These are phyloP conservation scores for Thalassoma bifasciatum DNA, from an alignment of 2,113 vertebrate species.

Conservation along the genomic window DNA sequence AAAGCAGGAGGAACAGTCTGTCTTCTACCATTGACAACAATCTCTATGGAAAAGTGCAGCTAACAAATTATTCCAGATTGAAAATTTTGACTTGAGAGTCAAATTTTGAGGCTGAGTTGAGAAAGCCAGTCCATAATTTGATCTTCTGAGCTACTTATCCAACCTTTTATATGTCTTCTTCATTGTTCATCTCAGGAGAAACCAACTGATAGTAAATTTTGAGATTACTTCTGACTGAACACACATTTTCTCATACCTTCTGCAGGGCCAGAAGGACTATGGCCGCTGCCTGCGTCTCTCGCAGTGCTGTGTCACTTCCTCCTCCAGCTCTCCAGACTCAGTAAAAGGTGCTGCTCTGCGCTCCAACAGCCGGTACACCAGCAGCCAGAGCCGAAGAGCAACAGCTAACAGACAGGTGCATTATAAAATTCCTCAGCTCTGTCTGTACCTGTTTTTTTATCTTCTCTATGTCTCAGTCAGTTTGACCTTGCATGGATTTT, in stretches of 20 bases:
- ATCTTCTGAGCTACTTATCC: too few species aligned
- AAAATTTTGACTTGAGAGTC: too few species aligned
- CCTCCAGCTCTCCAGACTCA: slow-evolving; percentile 87
- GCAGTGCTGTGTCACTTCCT: slow-evolving; percentile 89
- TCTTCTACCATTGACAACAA: background rate
- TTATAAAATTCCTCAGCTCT: background rate
- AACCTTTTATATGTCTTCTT: too few species aligned
- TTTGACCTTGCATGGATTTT: slow-evolving; percentile 23
- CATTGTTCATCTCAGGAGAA: too few species aligned
- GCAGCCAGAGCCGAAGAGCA: slow-evolving; percentile 85
- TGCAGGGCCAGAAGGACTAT: slow-evolving; percentile 93
- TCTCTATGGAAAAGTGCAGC: too few species aligned
- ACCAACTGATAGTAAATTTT: too few species aligned
- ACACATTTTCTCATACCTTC: background rate
- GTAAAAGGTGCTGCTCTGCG: slow-evolving; percentile 91
- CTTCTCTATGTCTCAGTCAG: background rate
- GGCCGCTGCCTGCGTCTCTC: slow-evolving; percentile 92
- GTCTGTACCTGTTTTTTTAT: background rate
- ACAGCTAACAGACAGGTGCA: slow-evolving; percentile 81
- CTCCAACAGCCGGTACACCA: slow-evolving; percentile 92
- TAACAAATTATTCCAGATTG: too few species aligned
- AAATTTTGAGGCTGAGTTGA: too few species aligned
- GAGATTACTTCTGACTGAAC: background rate
- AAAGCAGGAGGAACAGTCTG: background rate
- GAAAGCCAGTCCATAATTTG: too few species aligned